Evolutionary conservation across 2,113 vertebrate genomes (phyloP).

Genomic region (Clarias batrachus): DNA sequence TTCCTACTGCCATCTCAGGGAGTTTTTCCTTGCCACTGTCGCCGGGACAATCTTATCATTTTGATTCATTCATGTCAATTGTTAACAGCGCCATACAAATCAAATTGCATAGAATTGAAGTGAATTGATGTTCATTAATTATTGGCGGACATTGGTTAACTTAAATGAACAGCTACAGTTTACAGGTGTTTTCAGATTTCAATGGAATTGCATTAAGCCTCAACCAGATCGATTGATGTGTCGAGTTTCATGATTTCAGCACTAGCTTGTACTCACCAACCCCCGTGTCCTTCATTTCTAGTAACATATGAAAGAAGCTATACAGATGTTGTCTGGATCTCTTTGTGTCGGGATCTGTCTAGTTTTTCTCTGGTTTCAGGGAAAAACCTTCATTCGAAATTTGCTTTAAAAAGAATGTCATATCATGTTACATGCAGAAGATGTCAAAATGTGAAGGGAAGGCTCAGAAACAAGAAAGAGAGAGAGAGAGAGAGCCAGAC

Average conservation of each 20-base stretch:
- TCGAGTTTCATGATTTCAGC: background rate
- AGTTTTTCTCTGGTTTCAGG: background rate
- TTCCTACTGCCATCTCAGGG: too few species aligned
- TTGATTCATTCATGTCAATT: too few species aligned
- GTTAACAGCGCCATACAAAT: too few species aligned
- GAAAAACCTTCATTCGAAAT: background rate
- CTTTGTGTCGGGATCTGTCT: background rate
- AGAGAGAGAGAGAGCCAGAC: slow-evolving; percentile 6
- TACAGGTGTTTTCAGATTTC: background rate
- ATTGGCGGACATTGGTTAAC: background rate
- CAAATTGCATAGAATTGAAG: too few species aligned
- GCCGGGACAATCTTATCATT: too few species aligned
- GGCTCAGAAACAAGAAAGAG: background rate
- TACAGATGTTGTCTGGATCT: background rate
- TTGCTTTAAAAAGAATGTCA: slow-evolving; percentile 2
- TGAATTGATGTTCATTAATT: background rate
- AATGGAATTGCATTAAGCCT: background rate
- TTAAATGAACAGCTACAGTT: background rate
- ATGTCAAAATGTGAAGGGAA: slow-evolving; percentile 31
- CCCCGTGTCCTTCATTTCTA: background rate
- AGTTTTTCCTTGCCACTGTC: too few species aligned
- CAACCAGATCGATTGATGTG: background rate
- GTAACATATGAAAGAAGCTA: background rate
- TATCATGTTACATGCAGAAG: background rate
- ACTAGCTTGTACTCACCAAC: background rate